Evolutionary conservation across 2,888 invertebrate genomes (phyloP).

Genomic region (Sesia apiformis): DNA sequence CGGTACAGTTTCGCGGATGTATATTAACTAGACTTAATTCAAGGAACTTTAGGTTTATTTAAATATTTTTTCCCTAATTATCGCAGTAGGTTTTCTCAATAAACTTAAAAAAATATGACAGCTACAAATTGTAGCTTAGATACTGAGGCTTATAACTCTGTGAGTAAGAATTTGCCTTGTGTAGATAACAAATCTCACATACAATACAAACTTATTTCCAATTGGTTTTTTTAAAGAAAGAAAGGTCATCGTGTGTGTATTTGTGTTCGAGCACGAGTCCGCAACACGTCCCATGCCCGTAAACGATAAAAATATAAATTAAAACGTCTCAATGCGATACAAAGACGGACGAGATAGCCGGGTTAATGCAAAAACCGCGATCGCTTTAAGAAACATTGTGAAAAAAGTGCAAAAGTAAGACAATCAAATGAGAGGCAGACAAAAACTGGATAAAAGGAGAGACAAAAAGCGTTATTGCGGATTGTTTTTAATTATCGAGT

Average conservation of each 20-base stretch:
- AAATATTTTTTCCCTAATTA: no score
- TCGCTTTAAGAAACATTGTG: constrained; percentile 35
- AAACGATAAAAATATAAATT: constrained; percentile 58
- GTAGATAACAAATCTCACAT: not conserved
- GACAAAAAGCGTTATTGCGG: constrained; percentile 71
- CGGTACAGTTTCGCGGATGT: no score
- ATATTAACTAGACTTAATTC: no score
- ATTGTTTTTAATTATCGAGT: constrained; percentile 76
- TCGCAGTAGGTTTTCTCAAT: no score
- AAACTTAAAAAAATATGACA: no score
- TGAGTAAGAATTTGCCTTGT: no score
- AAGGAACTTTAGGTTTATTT: no score
- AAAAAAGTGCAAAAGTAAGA: constrained; percentile 52
- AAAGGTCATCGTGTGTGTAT: constrained; percentile 6
- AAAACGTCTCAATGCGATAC: constrained; percentile 54
- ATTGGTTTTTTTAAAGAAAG: constrained; percentile 15
- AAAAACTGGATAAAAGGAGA: constrained; percentile 66
- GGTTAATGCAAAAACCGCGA: constrained; percentile 46
- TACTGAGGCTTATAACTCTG: not conserved
- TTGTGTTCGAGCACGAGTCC: constrained; percentile 4
- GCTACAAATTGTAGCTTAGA: not conserved
- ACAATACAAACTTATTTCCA: not conserved
- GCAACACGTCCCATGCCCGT: constrained; percentile 12
- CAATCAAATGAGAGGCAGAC: constrained; percentile 73
- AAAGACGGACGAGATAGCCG: constrained; percentile 44